These are phyloP conservation scores for Sminthopsis crassicaudata DNA, from an alignment of 2,113 vertebrate genomes.

Conservation along the genomic window DNA sequence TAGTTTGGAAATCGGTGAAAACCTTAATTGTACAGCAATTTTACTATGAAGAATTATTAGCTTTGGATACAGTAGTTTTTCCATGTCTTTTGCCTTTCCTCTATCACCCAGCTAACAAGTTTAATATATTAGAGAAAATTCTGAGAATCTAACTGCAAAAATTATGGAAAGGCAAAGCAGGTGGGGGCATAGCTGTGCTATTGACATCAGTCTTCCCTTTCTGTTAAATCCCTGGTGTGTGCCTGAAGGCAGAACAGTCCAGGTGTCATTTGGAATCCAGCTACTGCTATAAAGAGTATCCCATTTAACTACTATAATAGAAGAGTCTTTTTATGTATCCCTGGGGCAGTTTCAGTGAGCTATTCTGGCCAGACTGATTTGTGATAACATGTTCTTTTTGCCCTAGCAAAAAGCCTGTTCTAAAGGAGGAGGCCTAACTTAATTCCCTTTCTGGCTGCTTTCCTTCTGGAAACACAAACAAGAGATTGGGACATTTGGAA, in stretches of 20 bases:
- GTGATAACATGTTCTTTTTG: not conserved
- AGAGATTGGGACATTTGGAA: not conserved
- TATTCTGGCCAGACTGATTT: not conserved
- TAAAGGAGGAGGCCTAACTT: not conserved
- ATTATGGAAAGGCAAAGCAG: not conserved
- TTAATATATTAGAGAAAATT: not conserved
- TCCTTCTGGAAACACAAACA: not conserved
- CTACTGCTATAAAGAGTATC: not conserved
- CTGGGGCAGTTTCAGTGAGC: not conserved
- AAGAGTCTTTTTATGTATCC: not conserved
- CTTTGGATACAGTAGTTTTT: not conserved
- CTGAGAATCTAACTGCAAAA: not conserved
- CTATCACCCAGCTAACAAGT: not conserved
- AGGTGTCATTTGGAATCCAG: conserved; percentile 1
- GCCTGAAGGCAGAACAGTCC: not conserved
- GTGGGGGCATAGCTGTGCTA: not conserved
- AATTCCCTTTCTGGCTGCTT: not conserved
- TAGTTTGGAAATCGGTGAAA: not conserved
- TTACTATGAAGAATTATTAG: not conserved
- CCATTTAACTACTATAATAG: not conserved
- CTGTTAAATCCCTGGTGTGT: not conserved
- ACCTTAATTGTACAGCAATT: not conserved
- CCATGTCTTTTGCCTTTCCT: not conserved
- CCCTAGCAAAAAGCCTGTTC: not conserved
- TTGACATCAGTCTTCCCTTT: not conserved